Evolutionary conservation across 2,113 vertebrate species (phyloP).

Genomic region (Mesitornis unicolor): DNA sequence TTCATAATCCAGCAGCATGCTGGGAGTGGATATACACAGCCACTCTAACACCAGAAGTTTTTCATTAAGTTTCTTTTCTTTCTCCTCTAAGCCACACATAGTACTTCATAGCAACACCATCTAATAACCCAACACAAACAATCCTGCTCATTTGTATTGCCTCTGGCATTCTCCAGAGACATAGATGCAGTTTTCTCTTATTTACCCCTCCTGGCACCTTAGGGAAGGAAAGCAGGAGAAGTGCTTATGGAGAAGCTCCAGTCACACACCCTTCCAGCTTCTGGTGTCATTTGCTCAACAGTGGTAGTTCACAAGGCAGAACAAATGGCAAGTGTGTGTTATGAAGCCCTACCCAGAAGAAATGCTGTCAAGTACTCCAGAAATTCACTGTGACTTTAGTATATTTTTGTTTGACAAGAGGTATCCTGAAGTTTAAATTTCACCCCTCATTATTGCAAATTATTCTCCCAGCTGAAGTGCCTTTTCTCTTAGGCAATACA

Average conservation of each 20-base stretch:
- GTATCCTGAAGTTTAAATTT: not conserved
- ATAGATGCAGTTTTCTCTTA: not conserved
- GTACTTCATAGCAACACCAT: not conserved
- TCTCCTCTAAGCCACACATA: not conserved
- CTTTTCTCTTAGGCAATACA: constrained; percentile 8
- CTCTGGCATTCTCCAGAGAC: not conserved
- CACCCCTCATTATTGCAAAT: constrained; percentile 13
- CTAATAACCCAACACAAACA: not conserved
- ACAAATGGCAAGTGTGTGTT: not conserved
- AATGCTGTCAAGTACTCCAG: not conserved
- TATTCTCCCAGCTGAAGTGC: constrained; percentile 2
- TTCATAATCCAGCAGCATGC: not conserved
- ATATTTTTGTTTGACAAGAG: not conserved
- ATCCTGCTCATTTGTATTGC: not conserved
- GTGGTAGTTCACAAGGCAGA: not conserved
- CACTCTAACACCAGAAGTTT: not conserved
- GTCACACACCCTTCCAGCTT: not conserved
- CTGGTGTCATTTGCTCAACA: not conserved
- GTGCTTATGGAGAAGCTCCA: not conserved
- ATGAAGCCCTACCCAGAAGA: not conserved
- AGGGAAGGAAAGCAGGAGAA: not conserved
- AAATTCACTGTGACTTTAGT: not conserved
- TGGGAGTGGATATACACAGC: not conserved
- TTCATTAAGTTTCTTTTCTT: not conserved
- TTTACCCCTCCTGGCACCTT: not conserved